Percentiles rank a stretch among this genome's conserved stretches.
These are phyloP conservation scores for Chorisops tibialis DNA, from an alignment of 2,888 invertebrate species.

Conservation along the genomic window DNA sequence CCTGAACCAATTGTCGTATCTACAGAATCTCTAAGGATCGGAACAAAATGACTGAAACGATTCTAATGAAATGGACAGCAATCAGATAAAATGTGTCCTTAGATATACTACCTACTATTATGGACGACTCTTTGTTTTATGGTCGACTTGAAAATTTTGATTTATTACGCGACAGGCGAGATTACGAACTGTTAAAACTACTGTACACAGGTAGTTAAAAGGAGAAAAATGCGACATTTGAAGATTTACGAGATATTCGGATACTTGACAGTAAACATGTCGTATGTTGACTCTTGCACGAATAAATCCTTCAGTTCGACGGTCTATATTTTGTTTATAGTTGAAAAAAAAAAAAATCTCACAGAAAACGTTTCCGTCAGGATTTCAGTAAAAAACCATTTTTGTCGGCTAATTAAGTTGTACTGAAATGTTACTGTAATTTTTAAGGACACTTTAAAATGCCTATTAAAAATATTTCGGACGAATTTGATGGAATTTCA, in stretches of 20 bases:
- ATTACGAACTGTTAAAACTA: conserved; percentile 27
- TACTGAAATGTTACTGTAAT: conserved; percentile 15
- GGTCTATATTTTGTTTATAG: conserved; percentile 1
- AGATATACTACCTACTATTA: too few relatives aligned
- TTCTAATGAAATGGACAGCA: too few relatives aligned
- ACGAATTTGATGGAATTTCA: too few relatives aligned
- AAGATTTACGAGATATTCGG: conserved; percentile 19
- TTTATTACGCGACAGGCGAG: conserved; percentile 26
- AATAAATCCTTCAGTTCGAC: conserved; percentile 21
- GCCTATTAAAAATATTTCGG: not conserved
- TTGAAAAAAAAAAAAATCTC: too few relatives aligned
- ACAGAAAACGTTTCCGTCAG: conserved; percentile 4
- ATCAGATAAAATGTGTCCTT: too few relatives aligned
- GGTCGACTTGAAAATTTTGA: conserved; percentile 23
- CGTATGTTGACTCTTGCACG: conserved; percentile 9
- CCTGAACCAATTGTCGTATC: too few relatives aligned
- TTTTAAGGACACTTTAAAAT: conserved; percentile 8
- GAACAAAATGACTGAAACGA: too few relatives aligned
- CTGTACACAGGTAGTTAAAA: conserved; percentile 27
- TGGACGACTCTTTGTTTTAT: conserved; percentile 22
- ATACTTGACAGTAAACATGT: conserved; percentile 22
- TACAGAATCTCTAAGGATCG: too few relatives aligned
- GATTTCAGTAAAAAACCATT: conserved; percentile 7
- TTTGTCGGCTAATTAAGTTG: conserved; percentile 23
- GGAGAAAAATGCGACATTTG: conserved; percentile 16